Evolutionary conservation across 2,797 vertebrate genomes (phyloP), one percentile per base, ranked within the genome.

Genomic region (Mus minutoides): DNA sequence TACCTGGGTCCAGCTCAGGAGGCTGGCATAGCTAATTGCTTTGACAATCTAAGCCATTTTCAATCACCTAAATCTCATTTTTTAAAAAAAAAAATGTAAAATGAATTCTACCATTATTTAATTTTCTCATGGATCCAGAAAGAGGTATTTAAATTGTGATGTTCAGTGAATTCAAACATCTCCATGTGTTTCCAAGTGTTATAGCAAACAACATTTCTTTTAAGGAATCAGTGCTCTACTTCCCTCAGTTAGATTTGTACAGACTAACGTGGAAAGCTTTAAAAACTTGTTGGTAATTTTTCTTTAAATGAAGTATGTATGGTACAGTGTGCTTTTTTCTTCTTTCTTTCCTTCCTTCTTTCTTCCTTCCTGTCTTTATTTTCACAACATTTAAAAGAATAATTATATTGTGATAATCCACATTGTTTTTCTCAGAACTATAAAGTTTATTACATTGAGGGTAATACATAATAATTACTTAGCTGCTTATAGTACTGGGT

Each of bases 41-140:
- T 40, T 40, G 22, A 40, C 5, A 14, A 14, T 29, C 14, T 52
- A n/a, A 29, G 6, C 37, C 24, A 88, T 56, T 56, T 58, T 3
- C 52, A 13, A 11, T 40, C n/a, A 31, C 54, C 24, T 49, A 37
- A 37, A 62, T 85, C 34, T 56, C 40, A 14, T 31, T 82, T 89
- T 93, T 87, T n/a, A n/a, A n/a, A n/a, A n/a, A n/a, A n/a, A n/a
- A n/a, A 0, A 21, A 7, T 40, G 54, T 83, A 90, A 97, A 90
- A 82, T 84, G 3, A 17, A 75, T 79, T 80, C 4, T 95, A 60
- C 77, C 60, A 8, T 64, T 24, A 62, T 64, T 77, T 92, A 58
- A 67, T 58, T 5, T 76, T 76, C 56, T 19, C 71, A 52, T 9
- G 88, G 46, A 40, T 75, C 88, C 64, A 49, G 3, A 3, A 14